Conservation (phyloP, 2,797 vertebrate species). For the Myotis planiceps region DNA sequence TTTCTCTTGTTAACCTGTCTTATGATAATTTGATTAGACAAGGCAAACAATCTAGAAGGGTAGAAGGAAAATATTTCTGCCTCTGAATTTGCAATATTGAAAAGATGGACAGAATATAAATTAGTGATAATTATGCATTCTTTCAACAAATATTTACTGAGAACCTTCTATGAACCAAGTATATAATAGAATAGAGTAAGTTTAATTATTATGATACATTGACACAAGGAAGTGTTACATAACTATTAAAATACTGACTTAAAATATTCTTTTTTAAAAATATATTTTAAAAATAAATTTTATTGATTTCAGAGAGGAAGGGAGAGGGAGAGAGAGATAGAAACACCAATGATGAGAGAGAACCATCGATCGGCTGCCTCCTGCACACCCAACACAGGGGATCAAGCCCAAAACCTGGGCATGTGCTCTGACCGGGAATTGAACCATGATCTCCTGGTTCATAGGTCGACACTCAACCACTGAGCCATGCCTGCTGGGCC, state of each 20-base stretch:
- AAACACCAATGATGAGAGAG: no score
- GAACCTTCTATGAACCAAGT: background rate
- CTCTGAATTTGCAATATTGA: background rate
- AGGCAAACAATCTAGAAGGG: background rate
- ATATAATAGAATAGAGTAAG: constrained; percentile 24
- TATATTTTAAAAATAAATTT: no score
- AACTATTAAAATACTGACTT: constrained; percentile 5
- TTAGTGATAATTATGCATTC: background rate
- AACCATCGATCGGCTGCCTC: no score
- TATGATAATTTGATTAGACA: background rate
- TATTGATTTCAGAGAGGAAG: no score
- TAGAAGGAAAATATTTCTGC: background rate
- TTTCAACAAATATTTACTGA: constrained; percentile 48
- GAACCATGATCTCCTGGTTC: no score
- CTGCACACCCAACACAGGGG: no score
- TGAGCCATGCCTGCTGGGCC: no score
- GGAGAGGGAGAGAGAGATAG: no score
- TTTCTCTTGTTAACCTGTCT: background rate
- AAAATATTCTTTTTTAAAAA: background rate
- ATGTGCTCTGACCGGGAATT: no score
- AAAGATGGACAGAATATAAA: constrained; percentile 4
- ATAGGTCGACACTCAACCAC: no score
- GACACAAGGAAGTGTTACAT: constrained; percentile 33
- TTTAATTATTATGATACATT: constrained; percentile 21
- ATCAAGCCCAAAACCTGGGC: no score